Evolutionary conservation across 1,140 invertebrate genomes (phyloP).

Genomic region (Calliphora vicina): DNA sequence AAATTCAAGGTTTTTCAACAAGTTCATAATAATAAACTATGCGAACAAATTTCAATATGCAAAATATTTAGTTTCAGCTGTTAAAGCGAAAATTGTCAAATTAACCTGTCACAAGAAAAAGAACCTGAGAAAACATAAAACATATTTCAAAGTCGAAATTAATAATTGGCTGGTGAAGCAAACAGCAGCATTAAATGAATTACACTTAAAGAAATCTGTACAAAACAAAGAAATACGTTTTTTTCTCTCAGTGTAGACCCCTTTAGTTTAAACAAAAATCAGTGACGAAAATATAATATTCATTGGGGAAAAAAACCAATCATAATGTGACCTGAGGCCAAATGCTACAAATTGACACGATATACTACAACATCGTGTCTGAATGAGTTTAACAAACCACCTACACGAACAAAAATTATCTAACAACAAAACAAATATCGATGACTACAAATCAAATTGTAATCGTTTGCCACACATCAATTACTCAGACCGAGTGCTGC

Average conservation of each 20-base stretch:
- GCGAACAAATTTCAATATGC: not conserved
- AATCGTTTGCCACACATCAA: not conserved
- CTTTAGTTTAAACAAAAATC: not conserved
- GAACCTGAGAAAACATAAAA: not conserved
- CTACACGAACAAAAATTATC: not conserved
- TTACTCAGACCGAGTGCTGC: too few species aligned
- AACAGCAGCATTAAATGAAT: not conserved
- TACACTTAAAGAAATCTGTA: not conserved
- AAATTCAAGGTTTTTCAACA: conserved; percentile 1
- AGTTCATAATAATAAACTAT: not conserved
- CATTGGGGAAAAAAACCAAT: not conserved
- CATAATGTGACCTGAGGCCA: conserved; percentile 52
- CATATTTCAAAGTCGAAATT: conserved; percentile 29
- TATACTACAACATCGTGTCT: conserved; percentile 51
- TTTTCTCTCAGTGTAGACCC: not conserved
- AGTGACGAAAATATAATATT: not conserved
- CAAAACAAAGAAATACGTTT: not conserved
- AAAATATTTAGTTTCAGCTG: too few species aligned
- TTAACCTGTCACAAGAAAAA: conserved; percentile 6
- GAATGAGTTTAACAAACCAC: not conserved
- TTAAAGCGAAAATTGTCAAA: conserved; percentile 23
- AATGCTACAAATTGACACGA: conserved; percentile 58
- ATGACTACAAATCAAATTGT: not conserved
- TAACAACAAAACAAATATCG: not conserved
- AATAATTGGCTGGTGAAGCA: not conserved